A percentile compares a stretch with the other conserved stretches of the same genome.
These are phyloP conservation scores for Muscicapa comitata DNA, from an alignment of 2,797 vertebrate genomes.

Conservation along the genomic window DNA sequence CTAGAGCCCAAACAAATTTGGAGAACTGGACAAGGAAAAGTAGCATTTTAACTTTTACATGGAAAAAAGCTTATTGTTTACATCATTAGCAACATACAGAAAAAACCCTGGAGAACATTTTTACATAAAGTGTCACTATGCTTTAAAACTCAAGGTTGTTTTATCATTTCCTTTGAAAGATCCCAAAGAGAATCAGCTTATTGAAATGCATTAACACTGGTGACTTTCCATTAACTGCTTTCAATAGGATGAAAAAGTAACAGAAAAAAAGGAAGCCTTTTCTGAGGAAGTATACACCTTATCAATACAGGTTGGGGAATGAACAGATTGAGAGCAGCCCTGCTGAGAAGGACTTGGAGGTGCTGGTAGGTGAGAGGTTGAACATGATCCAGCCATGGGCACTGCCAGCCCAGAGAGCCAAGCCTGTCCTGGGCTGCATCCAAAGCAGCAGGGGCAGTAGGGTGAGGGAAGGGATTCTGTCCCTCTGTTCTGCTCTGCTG, in stretches of 20 bases:
- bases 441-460: rapidly evolving
- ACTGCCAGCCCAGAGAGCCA: not conserved
- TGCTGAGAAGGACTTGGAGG: not conserved
- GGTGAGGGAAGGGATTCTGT: rapidly evolving
- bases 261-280: not conserved
- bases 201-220: not conserved
- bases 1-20: not conserved
- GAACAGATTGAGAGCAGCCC: not conserved
- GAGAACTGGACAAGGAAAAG: not conserved
- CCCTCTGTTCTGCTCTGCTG: not conserved
- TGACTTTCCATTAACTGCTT: not conserved
- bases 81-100: not conserved
- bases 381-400: not conserved
- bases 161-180: not conserved
- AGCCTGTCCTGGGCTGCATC: not conserved
- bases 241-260: not conserved
- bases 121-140: not conserved
- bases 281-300: not conserved
- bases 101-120: not conserved
- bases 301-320: not conserved
- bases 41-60: not conserved
- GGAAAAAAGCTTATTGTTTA: not conserved
- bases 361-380: not conserved
- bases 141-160: slow-evolving; percentile 17
- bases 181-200: not conserved